Evolutionary conservation across 2,888 invertebrate genomes (phyloP).

Genomic region (Leptinotarsa haldemani): DNA sequence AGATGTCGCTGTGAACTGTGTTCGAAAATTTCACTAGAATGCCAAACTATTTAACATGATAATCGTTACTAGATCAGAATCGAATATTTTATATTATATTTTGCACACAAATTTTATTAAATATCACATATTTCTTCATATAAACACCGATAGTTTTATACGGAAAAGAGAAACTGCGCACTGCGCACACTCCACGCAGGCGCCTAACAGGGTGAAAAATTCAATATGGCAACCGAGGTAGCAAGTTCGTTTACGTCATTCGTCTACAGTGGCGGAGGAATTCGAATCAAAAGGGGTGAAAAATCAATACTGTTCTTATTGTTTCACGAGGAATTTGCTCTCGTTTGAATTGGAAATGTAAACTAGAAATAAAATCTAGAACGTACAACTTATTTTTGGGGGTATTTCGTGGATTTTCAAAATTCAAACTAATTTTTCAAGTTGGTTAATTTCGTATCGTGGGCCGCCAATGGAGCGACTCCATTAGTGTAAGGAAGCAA

Average conservation of each 20-base stretch:
- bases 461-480: conserved; percentile 21
- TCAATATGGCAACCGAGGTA: conserved; percentile 3
- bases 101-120: conserved; percentile 15
- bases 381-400: not conserved
- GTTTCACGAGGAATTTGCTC: not conserved
- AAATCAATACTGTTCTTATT: not conserved
- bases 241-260: not conserved
- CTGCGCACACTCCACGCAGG: conserved; percentile 38
- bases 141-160: conserved; percentile 44
- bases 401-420: not conserved
- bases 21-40: no score
- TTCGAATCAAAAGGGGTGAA: not conserved
- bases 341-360: not conserved
- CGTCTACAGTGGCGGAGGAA: not conserved
- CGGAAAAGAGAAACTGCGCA: conserved; percentile 52
- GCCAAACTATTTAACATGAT: no score
- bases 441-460: not conserved
- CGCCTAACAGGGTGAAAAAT: not conserved
- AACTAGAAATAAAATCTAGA: not conserved
- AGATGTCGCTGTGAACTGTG: conserved; percentile 49
- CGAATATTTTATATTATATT: not conserved
- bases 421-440: not conserved
- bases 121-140: conserved; percentile 42
- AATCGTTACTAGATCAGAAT: not conserved
- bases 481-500: conserved; percentile 4